Evolutionary conservation across 2,888 invertebrate genomes (phyloP).

Genomic region (Limnephilus rhombicus): DNA sequence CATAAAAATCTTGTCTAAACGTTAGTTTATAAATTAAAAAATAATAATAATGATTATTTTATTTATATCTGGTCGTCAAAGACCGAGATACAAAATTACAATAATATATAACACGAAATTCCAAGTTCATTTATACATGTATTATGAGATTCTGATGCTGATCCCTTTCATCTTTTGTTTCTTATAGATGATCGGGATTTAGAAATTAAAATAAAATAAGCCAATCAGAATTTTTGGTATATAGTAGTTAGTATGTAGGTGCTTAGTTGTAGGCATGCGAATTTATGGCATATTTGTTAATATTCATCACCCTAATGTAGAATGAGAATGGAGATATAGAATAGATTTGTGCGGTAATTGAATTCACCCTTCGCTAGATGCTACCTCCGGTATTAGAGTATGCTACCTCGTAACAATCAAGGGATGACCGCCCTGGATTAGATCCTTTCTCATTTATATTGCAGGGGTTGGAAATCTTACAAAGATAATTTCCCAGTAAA

Average conservation of each 20-base stretch:
- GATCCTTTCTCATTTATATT: slow-evolving; percentile 21
- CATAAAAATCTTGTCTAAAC: too few relatives aligned
- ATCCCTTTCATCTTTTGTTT: too few relatives aligned
- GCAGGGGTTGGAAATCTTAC: slow-evolving; percentile 3
- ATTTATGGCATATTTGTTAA: not conserved
- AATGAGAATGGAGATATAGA: slow-evolving; percentile 17
- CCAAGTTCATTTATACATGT: too few relatives aligned
- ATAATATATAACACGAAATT: too few relatives aligned
- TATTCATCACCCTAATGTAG: slow-evolving; percentile 26
- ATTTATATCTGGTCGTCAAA: too few relatives aligned
- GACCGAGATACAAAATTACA: too few relatives aligned
- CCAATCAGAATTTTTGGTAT: too few relatives aligned
- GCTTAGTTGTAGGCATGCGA: not conserved
- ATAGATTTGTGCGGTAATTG: slow-evolving; percentile 58
- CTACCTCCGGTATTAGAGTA: slow-evolving; percentile 28
- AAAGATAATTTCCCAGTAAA: not conserved
- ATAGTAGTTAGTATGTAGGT: not conserved
- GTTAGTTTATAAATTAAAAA: too few relatives aligned
- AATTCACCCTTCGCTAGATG: slow-evolving; percentile 44
- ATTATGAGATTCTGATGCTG: too few relatives aligned
- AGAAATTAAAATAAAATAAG: too few relatives aligned
- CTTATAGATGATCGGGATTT: too few relatives aligned
- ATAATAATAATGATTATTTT: too few relatives aligned
- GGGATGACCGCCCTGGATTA: slow-evolving; percentile 59
- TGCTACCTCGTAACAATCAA: slow-evolving; percentile 51